A percentile compares a stretch with the other conserved stretches of the same genome.
Conservation (phyloP, 2,888 invertebrate genomes). For the Campoplex capitator region DNA sequence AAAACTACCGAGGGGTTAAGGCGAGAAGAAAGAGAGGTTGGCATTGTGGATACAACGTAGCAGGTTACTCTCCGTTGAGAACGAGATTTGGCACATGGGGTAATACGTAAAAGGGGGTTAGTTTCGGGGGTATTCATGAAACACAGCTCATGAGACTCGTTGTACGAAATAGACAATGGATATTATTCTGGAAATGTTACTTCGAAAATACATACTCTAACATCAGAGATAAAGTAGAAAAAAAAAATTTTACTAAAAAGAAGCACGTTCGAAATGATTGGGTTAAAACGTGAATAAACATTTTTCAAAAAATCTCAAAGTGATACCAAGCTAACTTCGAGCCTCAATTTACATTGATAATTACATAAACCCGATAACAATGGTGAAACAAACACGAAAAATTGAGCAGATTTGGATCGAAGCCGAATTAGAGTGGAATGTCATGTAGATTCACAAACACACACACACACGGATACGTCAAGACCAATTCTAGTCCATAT, state of each 20-base stretch:
- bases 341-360: background rate
- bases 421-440: slow-evolving; percentile 13
- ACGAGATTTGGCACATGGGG: slow-evolving; percentile 37
- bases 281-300: background rate
- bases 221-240: background rate
- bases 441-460: background rate
- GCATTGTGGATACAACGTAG: slow-evolving; percentile 27
- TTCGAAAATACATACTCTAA: background rate
- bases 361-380: background rate
- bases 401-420: background rate
- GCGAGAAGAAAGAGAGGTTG: background rate
- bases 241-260: background rate
- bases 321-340: background rate
- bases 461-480: slow-evolving; percentile 9
- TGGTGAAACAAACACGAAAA: background rate
- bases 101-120: slow-evolving; percentile 23
- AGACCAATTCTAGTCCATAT: slow-evolving; percentile 1
- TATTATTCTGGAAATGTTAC: background rate
- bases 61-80: slow-evolving; percentile 11
- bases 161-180: background rate
- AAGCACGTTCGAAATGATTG: background rate
- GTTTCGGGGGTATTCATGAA: background rate
- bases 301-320: background rate
- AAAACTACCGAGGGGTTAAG: background rate
- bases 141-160: background rate